Evolutionary conservation across 2,797 vertebrate species (phyloP).

Genomic region (Clarias pachynema): DNA sequence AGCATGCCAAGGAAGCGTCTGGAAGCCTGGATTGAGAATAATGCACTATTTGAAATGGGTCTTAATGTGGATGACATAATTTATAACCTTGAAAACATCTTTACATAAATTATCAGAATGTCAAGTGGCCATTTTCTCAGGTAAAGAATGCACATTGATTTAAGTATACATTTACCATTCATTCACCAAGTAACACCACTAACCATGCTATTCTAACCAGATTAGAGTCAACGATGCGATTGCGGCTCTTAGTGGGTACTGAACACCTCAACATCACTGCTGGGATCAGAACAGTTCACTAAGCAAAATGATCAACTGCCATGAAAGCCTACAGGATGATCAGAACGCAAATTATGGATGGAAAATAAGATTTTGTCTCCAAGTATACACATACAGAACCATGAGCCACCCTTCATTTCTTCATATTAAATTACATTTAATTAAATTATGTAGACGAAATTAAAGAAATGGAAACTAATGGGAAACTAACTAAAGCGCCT

Average conservation of each 20-base stretch:
- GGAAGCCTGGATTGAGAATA: not conserved
- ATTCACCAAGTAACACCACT: not conserved
- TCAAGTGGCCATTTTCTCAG: not conserved
- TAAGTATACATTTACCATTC: not conserved
- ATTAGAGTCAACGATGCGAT: not conserved
- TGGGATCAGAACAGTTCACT: not conserved
- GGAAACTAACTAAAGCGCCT: too few relatives aligned
- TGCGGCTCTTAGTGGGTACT: not conserved
- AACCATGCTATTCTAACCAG: not conserved
- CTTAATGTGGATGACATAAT: not conserved
- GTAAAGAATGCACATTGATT: not conserved
- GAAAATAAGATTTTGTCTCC: not conserved
- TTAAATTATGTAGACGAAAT: too few relatives aligned
- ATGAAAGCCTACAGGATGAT: not conserved
- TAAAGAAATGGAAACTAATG: too few relatives aligned
- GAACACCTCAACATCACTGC: not conserved
- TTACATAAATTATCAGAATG: not conserved
- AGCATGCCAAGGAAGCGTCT: not conserved
- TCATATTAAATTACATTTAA: too few relatives aligned
- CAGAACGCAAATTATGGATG: not conserved
- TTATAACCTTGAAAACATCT: not conserved
- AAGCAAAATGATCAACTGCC: not conserved
- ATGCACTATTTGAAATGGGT: not conserved
- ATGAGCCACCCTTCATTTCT: too few relatives aligned
- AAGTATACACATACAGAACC: not conserved